Base-by-base conservation (phyloP, 2,113 vertebrate genomes). In the Spermophilus dauricus region DNA sequence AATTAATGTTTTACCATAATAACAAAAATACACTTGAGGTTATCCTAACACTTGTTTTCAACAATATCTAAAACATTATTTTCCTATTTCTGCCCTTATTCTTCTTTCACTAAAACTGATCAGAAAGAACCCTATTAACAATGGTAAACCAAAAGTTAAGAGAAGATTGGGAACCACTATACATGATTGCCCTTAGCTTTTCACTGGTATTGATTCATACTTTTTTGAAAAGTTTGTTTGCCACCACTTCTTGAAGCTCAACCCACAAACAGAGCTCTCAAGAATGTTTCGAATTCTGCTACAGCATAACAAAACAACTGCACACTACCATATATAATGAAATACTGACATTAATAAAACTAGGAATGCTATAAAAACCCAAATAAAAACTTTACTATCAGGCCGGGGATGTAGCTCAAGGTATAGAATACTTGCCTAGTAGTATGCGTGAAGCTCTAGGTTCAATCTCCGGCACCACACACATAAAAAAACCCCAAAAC, bases 101-200 rank as follows among this genome's bases (percentile, higher is more conserved):
- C 34, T 92, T 48, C 28, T 75, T 85, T 85, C 34, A 86, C 28
- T 61, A 86, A 91, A 86, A 94, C 4, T 77, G 22, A 78, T 51
- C 51, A 83, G 7, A 96, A 86, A 85, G 28, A 95, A 92, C 13
- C 81, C 76, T 78, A 67, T 72, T 86, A 94, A 69, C 9, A 53
- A 91, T 48, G 24, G 56, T 61, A 42, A 95, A 86, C n/a, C 58
- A 67, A 51, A 83, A 39, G 30, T 89, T 34, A 87, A 91, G 67
- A 42, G 14, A 86, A 72, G 82, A 61, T 0, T 61, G 24, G 51
- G 80, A 95, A 72, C 51, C 63, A 53, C 30, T 87, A 92, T 65
- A 5, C 11, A 82, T 73, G 56, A 78, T 0, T 18, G 48, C 37
- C 30, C 13, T 58, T 58, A 53, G 84, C 51, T 86, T 70, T 91